Base-by-base conservation (phyloP, 2,113 vertebrate species). In the Leptodactylus fuscus region DNA sequence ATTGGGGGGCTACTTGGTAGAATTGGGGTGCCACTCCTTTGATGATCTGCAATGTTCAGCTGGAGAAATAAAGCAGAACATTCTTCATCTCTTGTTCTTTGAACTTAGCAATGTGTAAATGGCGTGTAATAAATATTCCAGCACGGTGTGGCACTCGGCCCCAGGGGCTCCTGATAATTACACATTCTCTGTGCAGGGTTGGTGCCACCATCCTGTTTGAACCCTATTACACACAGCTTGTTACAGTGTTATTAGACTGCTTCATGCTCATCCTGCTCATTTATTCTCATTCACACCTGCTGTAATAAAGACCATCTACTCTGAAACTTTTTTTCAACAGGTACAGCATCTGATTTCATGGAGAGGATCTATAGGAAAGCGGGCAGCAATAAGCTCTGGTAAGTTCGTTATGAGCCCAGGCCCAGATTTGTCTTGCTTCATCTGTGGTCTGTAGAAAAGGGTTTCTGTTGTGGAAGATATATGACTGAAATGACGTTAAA, bases 321-420 rank as follows among this genome's bases (percentile, higher is more conserved):
- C n/a, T n/a, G n/a, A 8, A 22, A 41, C 36, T 36, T 58, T 58
- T 20, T 69, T 15, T 6, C 16, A 27, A 91, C 95, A 98, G 96
- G 93, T 92, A 93, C 94, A 74, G 89, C 98, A 88, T 94, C 90
- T 88, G 96, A 97, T 48, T 96, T 97, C 87, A 92, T 99, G 90
- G 98, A 99, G 92, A 95, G 97, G 88, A 93, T 99, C 93, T 99
- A 99, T 89, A 95, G 96, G 90, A 94, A 93, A 93, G 97, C 97
- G 53, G 98, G 98, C 83, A 98, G 95, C 94, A 95, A 93, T 89
- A 99, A 99, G 85, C 96, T 98, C 93, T 99, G 98, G 98, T 99
- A 95, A 93, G 97, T 96, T n/a, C 24, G 1, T 10, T 6, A 3
- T 62, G 41, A 5, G 41, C 41, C 41, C 9, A 44, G 41, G 41